These are phyloP conservation scores for Anarsia innoxiella DNA, from an alignment of 2,888 invertebrate genomes.

Conservation along the genomic window DNA sequence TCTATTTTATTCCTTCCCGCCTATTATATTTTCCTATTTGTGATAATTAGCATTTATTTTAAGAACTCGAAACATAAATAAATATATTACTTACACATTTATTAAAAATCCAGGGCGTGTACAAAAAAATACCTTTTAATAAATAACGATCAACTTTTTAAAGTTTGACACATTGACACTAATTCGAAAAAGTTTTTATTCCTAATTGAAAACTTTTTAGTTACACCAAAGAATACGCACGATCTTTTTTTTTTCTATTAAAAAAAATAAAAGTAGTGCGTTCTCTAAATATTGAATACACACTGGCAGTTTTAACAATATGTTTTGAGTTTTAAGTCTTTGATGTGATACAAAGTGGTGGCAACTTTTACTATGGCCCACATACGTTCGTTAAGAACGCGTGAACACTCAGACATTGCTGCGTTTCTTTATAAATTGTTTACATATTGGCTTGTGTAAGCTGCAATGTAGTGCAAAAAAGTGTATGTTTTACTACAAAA, in stretches of 20 bases:
- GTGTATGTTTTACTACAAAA: no score
- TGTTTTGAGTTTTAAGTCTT: slow-evolving; percentile 42
- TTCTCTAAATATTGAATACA: slow-evolving; percentile 23
- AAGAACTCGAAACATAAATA: no score
- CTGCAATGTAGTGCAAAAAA: no score
- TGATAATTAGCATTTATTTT: no score
- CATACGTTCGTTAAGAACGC: no score
- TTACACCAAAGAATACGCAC: slow-evolving; percentile 11
- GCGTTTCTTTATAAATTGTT: no score
- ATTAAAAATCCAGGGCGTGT: slow-evolving; percentile 13
- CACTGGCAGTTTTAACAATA: slow-evolving; percentile 36
- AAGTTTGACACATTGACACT: slow-evolving; percentile 14
- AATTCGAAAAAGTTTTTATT: slow-evolving; percentile 8
- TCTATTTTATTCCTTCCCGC: no score
- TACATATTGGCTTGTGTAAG: no score
- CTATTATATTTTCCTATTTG: no score
- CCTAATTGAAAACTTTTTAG: slow-evolving; percentile 6
- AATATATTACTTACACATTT: slow-evolving; percentile 16
- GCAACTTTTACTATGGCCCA: slow-evolving; percentile 13
- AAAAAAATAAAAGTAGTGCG: slow-evolving; percentile 13
- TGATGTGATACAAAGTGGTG: slow-evolving; percentile 29
- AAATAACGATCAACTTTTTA: slow-evolving; percentile 10
- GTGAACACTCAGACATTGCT: no score
- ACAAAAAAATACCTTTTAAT: slow-evolving; percentile 11
- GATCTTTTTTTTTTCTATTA: slow-evolving; percentile 1